Conservation (phyloP, 1,140 invertebrate genomes). For the Fopius arisanus region DNA sequence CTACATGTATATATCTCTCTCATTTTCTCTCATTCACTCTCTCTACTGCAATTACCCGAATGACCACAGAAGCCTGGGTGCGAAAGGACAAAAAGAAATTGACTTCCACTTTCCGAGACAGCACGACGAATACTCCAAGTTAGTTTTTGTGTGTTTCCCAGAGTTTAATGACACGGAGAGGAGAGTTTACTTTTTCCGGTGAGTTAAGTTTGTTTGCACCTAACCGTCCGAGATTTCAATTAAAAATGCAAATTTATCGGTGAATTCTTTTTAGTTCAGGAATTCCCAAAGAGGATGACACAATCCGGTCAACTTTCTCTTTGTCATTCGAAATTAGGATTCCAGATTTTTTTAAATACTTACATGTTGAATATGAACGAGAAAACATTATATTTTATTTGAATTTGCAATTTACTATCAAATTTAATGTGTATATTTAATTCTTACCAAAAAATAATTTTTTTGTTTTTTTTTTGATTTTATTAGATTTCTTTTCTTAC, state of each 20-base stretch:
- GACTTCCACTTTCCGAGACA: background rate
- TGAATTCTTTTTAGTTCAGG: no score
- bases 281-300: no score
- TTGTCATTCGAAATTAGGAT: no score
- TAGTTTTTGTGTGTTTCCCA: background rate
- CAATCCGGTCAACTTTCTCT: no score
- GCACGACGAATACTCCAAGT: background rate
- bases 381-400: no score
- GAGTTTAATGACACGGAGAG: background rate
- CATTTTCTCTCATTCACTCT: slow-evolving; percentile 13
- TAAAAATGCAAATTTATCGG: background rate
- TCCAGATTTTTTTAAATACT: no score
- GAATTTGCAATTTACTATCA: no score
- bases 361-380: no score
- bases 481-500: no score
- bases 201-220: background rate
- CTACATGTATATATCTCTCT: background rate
- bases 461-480: no score
- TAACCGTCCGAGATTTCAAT: background rate
- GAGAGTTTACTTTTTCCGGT: background rate
- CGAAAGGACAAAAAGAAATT: slow-evolving; percentile 4
- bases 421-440: no score
- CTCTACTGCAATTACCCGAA: slow-evolving; percentile 9
- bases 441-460: no score
- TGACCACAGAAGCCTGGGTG: background rate